Percentiles rank a stretch among this genome's conserved stretches.
Conservation (phyloP, 2,113 vertebrate genomes). For the Scatophagus argus region DNA sequence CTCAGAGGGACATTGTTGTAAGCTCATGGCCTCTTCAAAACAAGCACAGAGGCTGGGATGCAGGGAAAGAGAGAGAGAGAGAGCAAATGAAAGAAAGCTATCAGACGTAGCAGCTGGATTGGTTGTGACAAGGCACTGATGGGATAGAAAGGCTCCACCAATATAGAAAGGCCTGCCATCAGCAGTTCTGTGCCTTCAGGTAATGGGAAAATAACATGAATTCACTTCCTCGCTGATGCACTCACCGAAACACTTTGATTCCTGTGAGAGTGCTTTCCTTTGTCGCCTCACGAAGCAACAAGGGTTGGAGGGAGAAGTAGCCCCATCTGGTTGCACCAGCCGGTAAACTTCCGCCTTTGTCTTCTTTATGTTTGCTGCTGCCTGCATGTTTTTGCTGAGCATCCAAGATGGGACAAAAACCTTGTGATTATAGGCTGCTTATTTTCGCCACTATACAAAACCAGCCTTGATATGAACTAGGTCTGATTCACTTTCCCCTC, state of each 20-base stretch:
- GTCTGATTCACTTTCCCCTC: conserved; percentile 28
- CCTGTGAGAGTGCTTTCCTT: conserved; percentile 69
- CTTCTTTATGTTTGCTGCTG: background rate
- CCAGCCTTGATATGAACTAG: conserved; percentile 32
- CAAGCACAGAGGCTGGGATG: conserved; percentile 41
- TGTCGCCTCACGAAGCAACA: conserved; percentile 52
- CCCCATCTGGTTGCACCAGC: conserved; percentile 3
- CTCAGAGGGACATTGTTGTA: conserved; percentile 48
- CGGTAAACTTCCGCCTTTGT: conserved; percentile 54
- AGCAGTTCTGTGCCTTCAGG: conserved; percentile 71
- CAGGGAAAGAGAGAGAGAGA: conserved; percentile 9
- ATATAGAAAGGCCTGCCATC: conserved; percentile 68
- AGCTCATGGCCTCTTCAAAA: conserved; percentile 57
- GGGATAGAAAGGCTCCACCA: conserved; percentile 57
- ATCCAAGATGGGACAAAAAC: conserved; percentile 10
- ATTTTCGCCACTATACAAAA: conserved; percentile 19
- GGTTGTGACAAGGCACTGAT: conserved; percentile 70
- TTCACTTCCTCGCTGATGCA: conserved; percentile 57
- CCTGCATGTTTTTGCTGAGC: conserved; percentile 48
- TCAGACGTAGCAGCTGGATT: conserved; percentile 68
- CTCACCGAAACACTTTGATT: conserved; percentile 55
- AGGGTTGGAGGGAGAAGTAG: conserved; percentile 9
- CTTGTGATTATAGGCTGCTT: conserved; percentile 19
- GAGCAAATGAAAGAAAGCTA: conserved; percentile 70
- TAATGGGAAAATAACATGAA: conserved; percentile 69